A percentile compares a stretch with the other conserved stretches of the same genome.
Evolutionary conservation across 2,797 vertebrate species (phyloP).

Genomic region (Enoplosus armatus): DNA sequence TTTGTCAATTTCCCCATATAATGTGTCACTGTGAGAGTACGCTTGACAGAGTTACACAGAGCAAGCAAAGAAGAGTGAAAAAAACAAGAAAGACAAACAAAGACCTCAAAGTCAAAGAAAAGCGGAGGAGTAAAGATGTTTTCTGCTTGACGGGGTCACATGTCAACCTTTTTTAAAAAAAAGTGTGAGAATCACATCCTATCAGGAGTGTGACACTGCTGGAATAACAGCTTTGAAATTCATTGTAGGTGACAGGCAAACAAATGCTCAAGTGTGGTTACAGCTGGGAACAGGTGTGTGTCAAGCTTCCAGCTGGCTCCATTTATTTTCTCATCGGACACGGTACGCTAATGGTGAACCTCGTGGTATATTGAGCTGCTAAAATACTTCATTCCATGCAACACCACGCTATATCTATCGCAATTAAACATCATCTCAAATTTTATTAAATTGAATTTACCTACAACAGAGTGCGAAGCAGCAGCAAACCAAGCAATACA

Average conservation of each 20-base stretch:
- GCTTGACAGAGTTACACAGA: conserved; percentile 37
- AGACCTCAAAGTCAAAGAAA: conserved; percentile 64
- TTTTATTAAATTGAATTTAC: conserved; percentile 26
- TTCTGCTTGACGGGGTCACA: conserved; percentile 68
- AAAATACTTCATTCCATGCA: conserved; percentile 28
- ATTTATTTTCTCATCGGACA: conserved; percentile 66
- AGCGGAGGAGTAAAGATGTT: conserved; percentile 57
- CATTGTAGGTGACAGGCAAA: conserved; percentile 74
- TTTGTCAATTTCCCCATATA: conserved; percentile 37
- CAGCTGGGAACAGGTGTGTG: conserved; percentile 74
- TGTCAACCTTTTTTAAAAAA: conserved; percentile 46
- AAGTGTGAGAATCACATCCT: conserved; percentile 50
- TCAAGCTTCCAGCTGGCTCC: conserved; percentile 65
- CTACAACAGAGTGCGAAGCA: conserved; percentile 21
- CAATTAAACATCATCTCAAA: conserved; percentile 32
- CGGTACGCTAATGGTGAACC: conserved; percentile 49
- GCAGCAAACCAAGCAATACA: conserved; percentile 1
- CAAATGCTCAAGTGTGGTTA: conserved; percentile 61
- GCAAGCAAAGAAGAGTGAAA: conserved; percentile 22
- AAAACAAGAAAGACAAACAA: conserved; percentile 46
- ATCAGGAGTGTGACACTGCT: conserved; percentile 57
- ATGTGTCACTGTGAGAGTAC: conserved; percentile 42
- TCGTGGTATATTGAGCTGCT: conserved; percentile 29
- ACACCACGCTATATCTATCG: neutral
- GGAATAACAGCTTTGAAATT: conserved; percentile 69